Conservation (phyloP, 1,140 invertebrate genomes). For the Doryteuthis pealeii region DNA sequence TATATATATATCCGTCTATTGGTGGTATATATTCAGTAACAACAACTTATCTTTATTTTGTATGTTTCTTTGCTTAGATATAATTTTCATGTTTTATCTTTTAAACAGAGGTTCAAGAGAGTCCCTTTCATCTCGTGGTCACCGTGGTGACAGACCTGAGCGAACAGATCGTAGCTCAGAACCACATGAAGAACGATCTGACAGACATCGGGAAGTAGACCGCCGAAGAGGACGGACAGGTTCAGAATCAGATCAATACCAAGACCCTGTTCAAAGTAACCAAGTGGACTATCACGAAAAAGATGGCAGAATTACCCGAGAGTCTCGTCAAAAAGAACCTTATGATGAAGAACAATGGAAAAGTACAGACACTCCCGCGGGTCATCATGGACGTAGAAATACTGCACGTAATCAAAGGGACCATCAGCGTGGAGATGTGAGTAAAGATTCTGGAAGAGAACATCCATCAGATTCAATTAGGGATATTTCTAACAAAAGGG, state of each 20-base stretch:
- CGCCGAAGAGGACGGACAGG: background rate
- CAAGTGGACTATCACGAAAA: background rate
- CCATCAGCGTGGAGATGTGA: conserved; percentile 3
- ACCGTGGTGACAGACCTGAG: background rate
- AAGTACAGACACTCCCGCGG: background rate
- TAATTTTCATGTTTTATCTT: background rate
- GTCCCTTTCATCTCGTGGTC: conserved; percentile 4
- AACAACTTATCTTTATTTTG: no score
- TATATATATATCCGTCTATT: no score
- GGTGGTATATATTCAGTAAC: no score
- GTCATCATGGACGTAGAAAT: conserved; percentile 5
- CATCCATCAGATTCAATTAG: background rate
- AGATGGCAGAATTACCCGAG: background rate
- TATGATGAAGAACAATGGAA: conserved; percentile 7
- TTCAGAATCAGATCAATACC: background rate
- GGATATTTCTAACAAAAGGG: background rate
- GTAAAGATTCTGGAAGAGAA: background rate
- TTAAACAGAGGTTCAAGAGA: conserved; percentile 10
- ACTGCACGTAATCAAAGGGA: conserved; percentile 15
- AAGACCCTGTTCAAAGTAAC: background rate
- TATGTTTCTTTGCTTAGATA: no score
- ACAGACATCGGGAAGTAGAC: background rate
- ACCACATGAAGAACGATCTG: background rate
- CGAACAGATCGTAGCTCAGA: background rate
- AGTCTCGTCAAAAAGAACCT: background rate